phyloP scores from a whole-genome alignment of 2,888 invertebrate species.

The Capitulum mitella region DNA sequence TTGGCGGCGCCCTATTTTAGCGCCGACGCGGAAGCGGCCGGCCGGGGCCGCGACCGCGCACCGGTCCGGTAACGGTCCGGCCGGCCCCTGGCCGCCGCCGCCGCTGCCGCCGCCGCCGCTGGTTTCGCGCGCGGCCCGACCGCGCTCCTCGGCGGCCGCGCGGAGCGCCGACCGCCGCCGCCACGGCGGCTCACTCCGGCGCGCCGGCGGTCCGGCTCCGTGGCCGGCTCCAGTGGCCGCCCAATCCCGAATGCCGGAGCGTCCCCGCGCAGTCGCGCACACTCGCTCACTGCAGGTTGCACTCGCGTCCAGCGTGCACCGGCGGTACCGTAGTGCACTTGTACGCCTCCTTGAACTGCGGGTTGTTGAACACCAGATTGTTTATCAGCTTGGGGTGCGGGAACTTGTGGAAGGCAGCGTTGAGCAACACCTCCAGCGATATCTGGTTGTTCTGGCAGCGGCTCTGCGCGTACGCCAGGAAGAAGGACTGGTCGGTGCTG shows the following conservation, averaged over 20 bases:
- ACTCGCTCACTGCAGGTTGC: background rate
- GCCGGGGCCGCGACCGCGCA: slow-evolving; percentile 13
- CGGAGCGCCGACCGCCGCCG: background rate
- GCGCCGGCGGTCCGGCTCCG: background rate
- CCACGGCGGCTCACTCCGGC: background rate
- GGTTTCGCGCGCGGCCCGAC: background rate
- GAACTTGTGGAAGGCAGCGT: slow-evolving; percentile 24
- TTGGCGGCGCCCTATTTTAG: slow-evolving; percentile 7
- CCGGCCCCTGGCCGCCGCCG: background rate
- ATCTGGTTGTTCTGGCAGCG: slow-evolving; percentile 24
- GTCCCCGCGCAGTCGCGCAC: no score
- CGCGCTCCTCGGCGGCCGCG: background rate
- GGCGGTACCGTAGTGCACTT: background rate
- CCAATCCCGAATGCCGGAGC: no score
- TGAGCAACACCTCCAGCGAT: slow-evolving; percentile 17
- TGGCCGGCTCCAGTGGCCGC: no score
- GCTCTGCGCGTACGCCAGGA: slow-evolving; percentile 24
- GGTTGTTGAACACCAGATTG: slow-evolving; percentile 24
- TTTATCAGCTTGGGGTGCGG: slow-evolving; percentile 22
- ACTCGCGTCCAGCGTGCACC: background rate
- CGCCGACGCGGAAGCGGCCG: slow-evolving; percentile 13
- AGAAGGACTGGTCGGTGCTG: slow-evolving; percentile 19
- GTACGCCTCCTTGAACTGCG: background rate
- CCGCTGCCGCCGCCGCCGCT: background rate
- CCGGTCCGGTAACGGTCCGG: slow-evolving; percentile 20